Base-by-base conservation (phyloP, 1,140 invertebrate species). In the Musca vetustissima region DNA sequence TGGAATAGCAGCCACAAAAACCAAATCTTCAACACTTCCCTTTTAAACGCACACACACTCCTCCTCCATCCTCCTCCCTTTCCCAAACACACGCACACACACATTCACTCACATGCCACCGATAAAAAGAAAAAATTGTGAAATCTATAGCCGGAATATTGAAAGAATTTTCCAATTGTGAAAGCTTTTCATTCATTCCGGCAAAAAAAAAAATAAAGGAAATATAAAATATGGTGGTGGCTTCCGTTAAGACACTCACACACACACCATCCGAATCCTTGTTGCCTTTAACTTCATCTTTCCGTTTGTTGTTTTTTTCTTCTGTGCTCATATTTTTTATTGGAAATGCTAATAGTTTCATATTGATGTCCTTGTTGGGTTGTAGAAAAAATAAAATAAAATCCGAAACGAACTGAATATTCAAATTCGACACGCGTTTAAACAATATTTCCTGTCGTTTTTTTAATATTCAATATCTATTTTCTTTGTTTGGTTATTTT, bases 351-450 rank as follows among this genome's bases (percentile, higher is more conserved):
- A 61, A 43, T 43, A 43, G 36, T 43, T 36, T 61, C 17, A 36
- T 61, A 32, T 11, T 59, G 25, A 28, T 28, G 13, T 15, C n/a
- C 13, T 61, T 32, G 55, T 61, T 43, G 57, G 36, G 36, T 43
- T 43, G 36, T 7, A 4, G 19, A 17, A 36, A 8, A 4, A 17
- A 43, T 1, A 32, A 17, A 32, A 32, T 15, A 59, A 59, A 59
- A 59, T n/a, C n/a, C 28, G 28, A 32, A 32, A 9, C 28, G 28
- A 32, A n/a, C n/a, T 32, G 36, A 43, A 43, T 43, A 61, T 61
- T 61, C 57, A 61, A 61, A 61, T 61, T 61, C 57, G 57, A n/a
- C 57, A 61, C 57, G 57, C 57, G 57, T 61, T 61, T 61, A 61
- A 61, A 32, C 57, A 61, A 61, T 61, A 61, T 61, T 61, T 61